Conservation (phyloP, 30 jellyfish, hydroid and myxozoan species). For the Catostylus mosaicus region DNA sequence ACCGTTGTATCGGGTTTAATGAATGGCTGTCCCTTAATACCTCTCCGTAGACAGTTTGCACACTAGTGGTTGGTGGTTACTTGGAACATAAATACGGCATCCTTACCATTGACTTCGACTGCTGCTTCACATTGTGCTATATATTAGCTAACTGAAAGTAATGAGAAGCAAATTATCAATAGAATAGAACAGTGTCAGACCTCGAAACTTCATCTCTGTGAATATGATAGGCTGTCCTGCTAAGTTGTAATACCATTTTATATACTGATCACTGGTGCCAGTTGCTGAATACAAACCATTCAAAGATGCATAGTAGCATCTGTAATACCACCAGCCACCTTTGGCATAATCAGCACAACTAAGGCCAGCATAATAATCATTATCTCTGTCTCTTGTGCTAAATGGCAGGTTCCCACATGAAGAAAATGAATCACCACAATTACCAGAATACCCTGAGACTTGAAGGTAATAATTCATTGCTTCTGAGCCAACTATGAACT, state of each 20-base stretch:
- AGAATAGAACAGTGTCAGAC: too few species aligned
- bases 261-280: background rate
- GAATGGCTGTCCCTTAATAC: too few species aligned
- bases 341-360: background rate
- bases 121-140: too few species aligned
- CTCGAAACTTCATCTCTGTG: constrained; percentile 20
- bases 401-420: background rate
- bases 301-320: background rate
- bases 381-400: constrained; percentile 12
- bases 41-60: too few species aligned
- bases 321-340: background rate
- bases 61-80: too few species aligned
- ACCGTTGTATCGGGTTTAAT: too few species aligned
- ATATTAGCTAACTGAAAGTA: too few species aligned
- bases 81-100: too few species aligned
- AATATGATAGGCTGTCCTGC: background rate
- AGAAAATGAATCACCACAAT: background rate
- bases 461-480: background rate
- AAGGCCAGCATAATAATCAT: background rate
- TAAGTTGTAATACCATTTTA: background rate
- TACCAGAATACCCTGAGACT: constrained; percentile 20
- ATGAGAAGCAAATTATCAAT: too few species aligned
- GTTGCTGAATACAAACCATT: background rate
- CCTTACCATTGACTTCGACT: too few species aligned
- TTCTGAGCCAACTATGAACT: constrained; percentile 27